These are phyloP conservation scores for Pterois miles DNA, from an alignment of 2,797 vertebrate species.

Conservation along the genomic window DNA sequence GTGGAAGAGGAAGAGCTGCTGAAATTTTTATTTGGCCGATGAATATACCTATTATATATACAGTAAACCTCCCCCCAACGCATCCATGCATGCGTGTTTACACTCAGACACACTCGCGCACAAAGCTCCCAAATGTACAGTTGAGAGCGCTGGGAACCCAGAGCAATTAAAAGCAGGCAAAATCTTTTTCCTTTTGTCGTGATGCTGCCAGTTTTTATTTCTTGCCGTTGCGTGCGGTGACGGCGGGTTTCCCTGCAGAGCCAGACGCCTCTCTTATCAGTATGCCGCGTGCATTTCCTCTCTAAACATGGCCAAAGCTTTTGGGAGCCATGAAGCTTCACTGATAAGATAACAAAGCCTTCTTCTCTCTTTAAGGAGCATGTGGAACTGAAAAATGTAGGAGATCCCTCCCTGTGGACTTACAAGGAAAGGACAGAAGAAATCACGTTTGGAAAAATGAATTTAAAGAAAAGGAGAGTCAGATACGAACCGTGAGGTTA, in stretches of 20 bases:
- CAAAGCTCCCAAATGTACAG: conserved; percentile 59
- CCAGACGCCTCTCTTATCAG: conserved; percentile 63
- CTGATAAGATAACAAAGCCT: conserved; percentile 75
- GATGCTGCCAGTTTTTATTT: conserved; percentile 26
- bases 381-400: conserved; percentile 55
- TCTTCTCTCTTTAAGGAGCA: conserved; percentile 54
- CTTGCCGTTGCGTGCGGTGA: conserved; percentile 4
- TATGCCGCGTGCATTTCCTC: conserved; percentile 68
- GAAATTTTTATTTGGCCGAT: conserved; percentile 66
- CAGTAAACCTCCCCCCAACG: conserved; percentile 28
- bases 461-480: conserved; percentile 13
- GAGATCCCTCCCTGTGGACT: conserved; percentile 47
- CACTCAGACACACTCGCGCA: conserved; percentile 21
- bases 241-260: conserved; percentile 34
- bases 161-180: conserved; percentile 67
- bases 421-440: conserved; percentile 1
- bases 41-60: conserved; percentile 56
- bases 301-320: conserved; percentile 71
- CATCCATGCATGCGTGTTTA: conserved; percentile 43
- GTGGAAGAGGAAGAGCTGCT: conserved; percentile 47
- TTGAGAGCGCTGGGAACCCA: conserved; percentile 46
- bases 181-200: neutral
- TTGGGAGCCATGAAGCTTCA: conserved; percentile 68
- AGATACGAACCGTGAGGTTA: neutral
- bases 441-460: conserved; percentile 44